Percentiles rank a stretch among this genome's conserved stretches.
phyloP scores from a whole-genome alignment of 2,888 invertebrate genomes.

The Crepidodera aurea region DNA sequence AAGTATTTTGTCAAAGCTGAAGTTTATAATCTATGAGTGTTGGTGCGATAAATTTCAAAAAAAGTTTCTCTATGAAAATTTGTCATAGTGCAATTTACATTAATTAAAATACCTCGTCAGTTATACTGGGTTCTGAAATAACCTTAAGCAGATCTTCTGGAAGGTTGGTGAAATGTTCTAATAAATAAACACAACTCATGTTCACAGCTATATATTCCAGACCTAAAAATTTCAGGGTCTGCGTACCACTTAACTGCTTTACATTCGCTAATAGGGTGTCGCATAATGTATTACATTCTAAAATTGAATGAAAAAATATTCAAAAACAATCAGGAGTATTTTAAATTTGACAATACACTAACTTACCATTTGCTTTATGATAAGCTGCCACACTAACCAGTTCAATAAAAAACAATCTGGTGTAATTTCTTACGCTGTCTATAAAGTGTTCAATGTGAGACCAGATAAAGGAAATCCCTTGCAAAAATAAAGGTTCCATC shows the following conservation, averaged over 20 bases:
- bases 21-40: too few species aligned
- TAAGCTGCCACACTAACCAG: constrained; percentile 58
- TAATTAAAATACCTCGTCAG: constrained; percentile 38
- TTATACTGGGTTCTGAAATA: constrained; percentile 37
- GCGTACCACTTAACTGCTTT: constrained; percentile 36
- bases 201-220: constrained; percentile 43
- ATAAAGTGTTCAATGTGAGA: constrained; percentile 70
- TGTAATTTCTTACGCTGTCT: constrained; percentile 70
- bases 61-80: too few species aligned
- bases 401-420: constrained; percentile 64
- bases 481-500: constrained; percentile 51
- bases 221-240: constrained; percentile 42
- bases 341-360: background rate
- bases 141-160: constrained; percentile 38
- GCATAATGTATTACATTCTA: constrained; percentile 39
- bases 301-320: constrained; percentile 24
- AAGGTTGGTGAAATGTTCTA: constrained; percentile 40
- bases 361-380: constrained; percentile 55
- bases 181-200: constrained; percentile 40
- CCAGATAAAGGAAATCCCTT: constrained; percentile 64
- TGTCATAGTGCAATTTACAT: background rate
- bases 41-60: too few species aligned
- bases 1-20: too few species aligned
- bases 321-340: background rate
- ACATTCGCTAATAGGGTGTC: constrained; percentile 43